Conservation (phyloP, 1,140 invertebrate species). For the Manduca sexta region DNA sequence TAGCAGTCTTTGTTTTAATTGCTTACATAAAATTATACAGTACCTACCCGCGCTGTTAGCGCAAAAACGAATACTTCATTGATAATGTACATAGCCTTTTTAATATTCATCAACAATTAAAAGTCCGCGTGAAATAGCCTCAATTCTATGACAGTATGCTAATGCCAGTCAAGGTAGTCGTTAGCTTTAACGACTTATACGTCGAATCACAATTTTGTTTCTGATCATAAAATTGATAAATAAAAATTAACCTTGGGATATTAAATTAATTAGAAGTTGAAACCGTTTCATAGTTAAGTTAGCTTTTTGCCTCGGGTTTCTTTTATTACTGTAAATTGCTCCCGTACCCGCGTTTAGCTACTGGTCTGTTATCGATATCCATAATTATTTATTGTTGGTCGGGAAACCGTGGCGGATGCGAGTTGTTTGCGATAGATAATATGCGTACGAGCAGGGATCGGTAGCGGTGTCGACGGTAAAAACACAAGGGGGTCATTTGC, state of each 20-base stretch:
- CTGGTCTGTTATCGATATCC: constrained; percentile 49
- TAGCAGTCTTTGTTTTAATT: constrained; percentile 26
- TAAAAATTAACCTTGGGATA: constrained; percentile 11
- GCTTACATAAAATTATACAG: constrained; percentile 32
- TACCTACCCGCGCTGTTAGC: constrained; percentile 9
- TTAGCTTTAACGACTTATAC: constrained; percentile 22
- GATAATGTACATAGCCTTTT: constrained; percentile 32
- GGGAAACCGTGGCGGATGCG: constrained; percentile 57
- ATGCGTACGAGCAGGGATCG: constrained; percentile 54
- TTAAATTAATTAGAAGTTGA: constrained; percentile 10
- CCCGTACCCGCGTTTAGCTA: constrained; percentile 18
- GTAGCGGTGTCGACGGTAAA: constrained; percentile 49
- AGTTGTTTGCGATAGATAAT: constrained; percentile 62
- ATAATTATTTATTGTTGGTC: constrained; percentile 65
- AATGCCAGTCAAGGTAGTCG: constrained; percentile 19
- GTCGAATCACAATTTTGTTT: constrained; percentile 15
- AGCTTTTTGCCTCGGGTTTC: constrained; percentile 19
- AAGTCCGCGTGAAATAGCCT: constrained; percentile 23
- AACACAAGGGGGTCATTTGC: constrained; percentile 63
- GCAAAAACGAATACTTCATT: constrained; percentile 28
- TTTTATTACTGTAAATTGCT: constrained; percentile 27
- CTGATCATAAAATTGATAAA: constrained; percentile 13
- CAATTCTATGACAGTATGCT: constrained; percentile 29
- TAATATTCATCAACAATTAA: constrained; percentile 41
- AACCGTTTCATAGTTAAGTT: constrained; percentile 7